Conservation (phyloP, 2,113 vertebrate species). For the Peromyscus polionotus region DNA sequence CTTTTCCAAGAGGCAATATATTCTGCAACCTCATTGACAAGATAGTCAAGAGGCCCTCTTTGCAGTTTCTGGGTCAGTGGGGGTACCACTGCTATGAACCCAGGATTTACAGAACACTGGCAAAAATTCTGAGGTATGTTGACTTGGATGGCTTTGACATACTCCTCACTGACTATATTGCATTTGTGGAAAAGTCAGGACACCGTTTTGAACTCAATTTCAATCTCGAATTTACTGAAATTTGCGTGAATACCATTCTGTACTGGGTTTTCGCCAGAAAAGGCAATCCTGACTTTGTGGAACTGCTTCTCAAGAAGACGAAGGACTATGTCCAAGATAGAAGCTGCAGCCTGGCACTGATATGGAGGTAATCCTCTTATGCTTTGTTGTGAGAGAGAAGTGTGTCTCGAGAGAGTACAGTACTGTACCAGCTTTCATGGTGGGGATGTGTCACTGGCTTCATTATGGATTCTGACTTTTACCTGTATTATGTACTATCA, state of each 20-base stretch:
- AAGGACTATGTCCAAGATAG: conserved; percentile 79
- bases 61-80: conserved; percentile 78
- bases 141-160: conserved; percentile 80
- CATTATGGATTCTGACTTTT: neutral
- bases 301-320: conserved; percentile 83
- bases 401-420: neutral
- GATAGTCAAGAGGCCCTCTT: conserved; percentile 76
- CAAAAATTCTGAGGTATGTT: conserved; percentile 76
- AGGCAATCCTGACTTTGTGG: conserved; percentile 81
- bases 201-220: conserved; percentile 72
- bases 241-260: conserved; percentile 85
- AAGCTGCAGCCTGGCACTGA: conserved; percentile 78
- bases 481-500: neutral
- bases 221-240: conserved; percentile 81
- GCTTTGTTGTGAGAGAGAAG: neutral
- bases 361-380: conserved; percentile 81
- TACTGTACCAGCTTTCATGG: neutral
- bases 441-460: neutral
- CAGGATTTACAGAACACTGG: conserved; percentile 79
- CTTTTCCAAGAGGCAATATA: conserved; percentile 76
- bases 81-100: conserved; percentile 81
- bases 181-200: conserved; percentile 80
- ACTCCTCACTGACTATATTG: conserved; percentile 82
- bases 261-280: conserved; percentile 84
- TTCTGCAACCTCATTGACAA: conserved; percentile 82